These are phyloP conservation scores for Andrena camellia DNA, from an alignment of 2,888 invertebrate species.

Conservation along the genomic window DNA sequence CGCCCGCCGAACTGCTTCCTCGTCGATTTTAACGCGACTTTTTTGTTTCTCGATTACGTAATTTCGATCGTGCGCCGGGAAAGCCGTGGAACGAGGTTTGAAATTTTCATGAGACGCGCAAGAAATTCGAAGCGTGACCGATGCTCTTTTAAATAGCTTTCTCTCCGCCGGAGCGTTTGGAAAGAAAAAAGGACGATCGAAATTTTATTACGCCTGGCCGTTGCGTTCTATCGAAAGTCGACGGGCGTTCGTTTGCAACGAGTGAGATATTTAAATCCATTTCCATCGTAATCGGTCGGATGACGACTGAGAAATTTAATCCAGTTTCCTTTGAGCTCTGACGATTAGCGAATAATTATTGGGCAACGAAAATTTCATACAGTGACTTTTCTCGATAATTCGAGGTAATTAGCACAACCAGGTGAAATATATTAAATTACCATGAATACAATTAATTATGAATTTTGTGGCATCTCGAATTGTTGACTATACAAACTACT, in stretches of 20 bases:
- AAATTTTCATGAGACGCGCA: not conserved
- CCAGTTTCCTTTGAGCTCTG: slow-evolving; percentile 2
- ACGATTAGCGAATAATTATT: not conserved
- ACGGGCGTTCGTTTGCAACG: not conserved
- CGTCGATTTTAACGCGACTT: slow-evolving; percentile 2
- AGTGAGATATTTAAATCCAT: not conserved
- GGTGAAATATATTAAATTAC: not conserved
- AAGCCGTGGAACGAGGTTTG: not conserved
- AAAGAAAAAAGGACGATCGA: not conserved
- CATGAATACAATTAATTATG: not conserved
- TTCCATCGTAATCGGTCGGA: not conserved
- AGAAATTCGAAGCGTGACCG: not conserved
- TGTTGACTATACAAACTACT: not conserved
- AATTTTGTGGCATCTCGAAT: not conserved
- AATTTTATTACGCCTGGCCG: no score
- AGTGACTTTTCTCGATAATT: not conserved
- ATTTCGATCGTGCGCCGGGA: not conserved
- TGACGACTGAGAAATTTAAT: not conserved
- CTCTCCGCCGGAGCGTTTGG: not conserved
- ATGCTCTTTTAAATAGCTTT: not conserved
- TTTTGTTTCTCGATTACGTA: not conserved
- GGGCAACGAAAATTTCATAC: not conserved
- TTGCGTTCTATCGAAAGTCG: not conserved
- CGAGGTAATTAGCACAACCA: not conserved
- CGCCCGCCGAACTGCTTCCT: not conserved